Base-by-base conservation (phyloP, 2,113 vertebrate species). In the Gavialis gangeticus region DNA sequence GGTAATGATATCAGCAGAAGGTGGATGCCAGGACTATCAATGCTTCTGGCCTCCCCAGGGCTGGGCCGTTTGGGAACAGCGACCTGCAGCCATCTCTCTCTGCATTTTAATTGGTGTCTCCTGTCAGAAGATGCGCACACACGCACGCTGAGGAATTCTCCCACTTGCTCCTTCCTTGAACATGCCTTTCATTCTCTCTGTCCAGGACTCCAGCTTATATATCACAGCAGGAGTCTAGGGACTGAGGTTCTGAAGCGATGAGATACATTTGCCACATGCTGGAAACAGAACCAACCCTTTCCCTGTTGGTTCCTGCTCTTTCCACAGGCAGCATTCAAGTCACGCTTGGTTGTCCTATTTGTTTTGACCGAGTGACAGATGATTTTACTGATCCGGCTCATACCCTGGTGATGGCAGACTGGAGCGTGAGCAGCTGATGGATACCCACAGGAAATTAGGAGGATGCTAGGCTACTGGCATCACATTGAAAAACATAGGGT, bases 161-260 rank as follows among this genome's bases (percentile, higher is more conserved):
- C 59, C 63, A 22, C 0, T 3, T 0, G 0, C 8, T 67, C 19
- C 14, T n/a, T 75, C 12, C 56, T 0, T 1, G 3, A n/a, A 87
- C 46, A 57, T 24, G 6, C 24, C 14, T 54, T 14, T 3, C 71
- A 46, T 37, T 46, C 76, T 87, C 14, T 5, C 60, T 64, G 63
- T 67, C 66, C 78, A 1, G 4, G n/a, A 86, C 22, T 67, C 0
- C 1, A 80, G 22, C 79, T 83, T n/a, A 57, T 21, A 55, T 14
- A 6, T 30, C 73, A 78, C 0, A 18, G 66, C 17, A 30, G 10
- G 66, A 18, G n/a, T 46, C 3, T 37, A 81, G 27, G 84, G 12
- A 2, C 0, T 6, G 89, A 46, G 28, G 78, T 28, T 64, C 34
- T 37, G 71, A 55, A 22, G 21, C 54, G 24, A 46, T n/a, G 54